These are phyloP conservation scores for Lepidocyrtoides sp. DNA, from an alignment of 2,888 invertebrate species.

Conservation along the genomic window DNA sequence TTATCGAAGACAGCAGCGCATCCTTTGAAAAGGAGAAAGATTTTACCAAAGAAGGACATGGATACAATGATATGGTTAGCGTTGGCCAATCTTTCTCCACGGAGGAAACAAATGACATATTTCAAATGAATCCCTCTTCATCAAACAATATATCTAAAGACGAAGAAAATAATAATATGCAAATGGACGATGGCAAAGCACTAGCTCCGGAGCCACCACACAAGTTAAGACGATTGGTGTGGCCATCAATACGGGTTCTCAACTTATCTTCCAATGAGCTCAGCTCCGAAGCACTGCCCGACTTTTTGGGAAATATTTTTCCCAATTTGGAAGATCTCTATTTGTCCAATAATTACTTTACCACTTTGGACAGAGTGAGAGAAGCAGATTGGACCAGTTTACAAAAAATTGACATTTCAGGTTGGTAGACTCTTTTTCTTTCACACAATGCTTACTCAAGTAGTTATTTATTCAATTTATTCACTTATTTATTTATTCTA, in stretches of 20 bases:
- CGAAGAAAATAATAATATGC: too few species aligned
- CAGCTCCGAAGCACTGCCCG: constrained; percentile 66
- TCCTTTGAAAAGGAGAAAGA: too few species aligned
- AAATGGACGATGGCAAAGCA: constrained; percentile 16
- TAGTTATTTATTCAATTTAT: too few species aligned
- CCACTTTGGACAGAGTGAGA: constrained; percentile 65
- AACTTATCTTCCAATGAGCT: constrained; percentile 75
- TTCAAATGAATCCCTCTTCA: too few species aligned
- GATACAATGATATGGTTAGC: too few species aligned
- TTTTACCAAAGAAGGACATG: too few species aligned
- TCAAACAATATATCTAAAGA: too few species aligned
- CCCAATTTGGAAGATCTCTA: constrained; percentile 79
- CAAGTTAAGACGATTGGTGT: constrained; percentile 44
- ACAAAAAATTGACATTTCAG: constrained; percentile 79
- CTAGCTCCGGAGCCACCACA: constrained; percentile 28
- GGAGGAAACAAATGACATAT: constrained; percentile 63
- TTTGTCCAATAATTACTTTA: constrained; percentile 72
- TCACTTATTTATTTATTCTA: too few species aligned
- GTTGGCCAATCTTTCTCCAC: not conserved
- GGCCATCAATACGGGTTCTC: constrained; percentile 71
- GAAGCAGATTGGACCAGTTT: constrained; percentile 68
- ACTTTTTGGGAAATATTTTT: constrained; percentile 73
- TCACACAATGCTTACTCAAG: too few species aligned
- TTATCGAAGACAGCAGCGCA: not conserved
- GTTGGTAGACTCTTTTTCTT: constrained; percentile 86